Conservation (phyloP, 23 tunicate genomes). For the Ascidia mentula region DNA sequence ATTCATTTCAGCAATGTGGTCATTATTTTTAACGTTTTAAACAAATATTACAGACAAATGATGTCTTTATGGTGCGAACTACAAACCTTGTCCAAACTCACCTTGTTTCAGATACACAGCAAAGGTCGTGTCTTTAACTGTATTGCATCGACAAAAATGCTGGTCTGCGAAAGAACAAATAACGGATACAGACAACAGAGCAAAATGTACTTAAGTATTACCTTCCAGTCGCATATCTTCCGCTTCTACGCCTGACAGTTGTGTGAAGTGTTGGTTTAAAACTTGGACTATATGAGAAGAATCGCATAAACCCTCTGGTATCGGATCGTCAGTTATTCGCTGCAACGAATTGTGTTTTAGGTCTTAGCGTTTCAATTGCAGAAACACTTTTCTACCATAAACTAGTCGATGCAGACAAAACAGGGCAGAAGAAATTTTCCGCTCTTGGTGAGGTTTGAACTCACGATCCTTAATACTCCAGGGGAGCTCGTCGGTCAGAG, state of each 20-base stretch:
- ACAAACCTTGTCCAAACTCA: not conserved
- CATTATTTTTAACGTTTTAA: no score
- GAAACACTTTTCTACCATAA: no score
- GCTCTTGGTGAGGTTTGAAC: no score
- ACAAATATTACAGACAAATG: no score
- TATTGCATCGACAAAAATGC: conserved; percentile 55
- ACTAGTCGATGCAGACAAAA: no score
- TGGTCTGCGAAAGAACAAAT: conserved; percentile 14
- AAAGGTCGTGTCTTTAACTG: conserved; percentile 45
- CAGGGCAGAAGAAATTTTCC: no score
- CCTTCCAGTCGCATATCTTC: conserved; percentile 21
- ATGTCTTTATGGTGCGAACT: no score
- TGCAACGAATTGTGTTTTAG: no score
- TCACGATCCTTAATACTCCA: no score
- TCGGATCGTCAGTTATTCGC: conserved; percentile 44
- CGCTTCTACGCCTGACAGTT: conserved; percentile 52
- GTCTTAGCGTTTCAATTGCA: no score
- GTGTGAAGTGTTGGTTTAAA: conserved; percentile 15
- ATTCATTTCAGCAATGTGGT: no score
- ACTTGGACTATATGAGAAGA: conserved; percentile 5
- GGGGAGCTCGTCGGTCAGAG: no score
- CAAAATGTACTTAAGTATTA: not conserved
- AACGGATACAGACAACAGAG: not conserved
- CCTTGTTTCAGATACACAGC: conserved; percentile 56
- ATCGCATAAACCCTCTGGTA: conserved; percentile 13